These are phyloP conservation scores for Drosophila tripunctata DNA, from an alignment of 2,888 invertebrate species.

Conservation along the genomic window DNA sequence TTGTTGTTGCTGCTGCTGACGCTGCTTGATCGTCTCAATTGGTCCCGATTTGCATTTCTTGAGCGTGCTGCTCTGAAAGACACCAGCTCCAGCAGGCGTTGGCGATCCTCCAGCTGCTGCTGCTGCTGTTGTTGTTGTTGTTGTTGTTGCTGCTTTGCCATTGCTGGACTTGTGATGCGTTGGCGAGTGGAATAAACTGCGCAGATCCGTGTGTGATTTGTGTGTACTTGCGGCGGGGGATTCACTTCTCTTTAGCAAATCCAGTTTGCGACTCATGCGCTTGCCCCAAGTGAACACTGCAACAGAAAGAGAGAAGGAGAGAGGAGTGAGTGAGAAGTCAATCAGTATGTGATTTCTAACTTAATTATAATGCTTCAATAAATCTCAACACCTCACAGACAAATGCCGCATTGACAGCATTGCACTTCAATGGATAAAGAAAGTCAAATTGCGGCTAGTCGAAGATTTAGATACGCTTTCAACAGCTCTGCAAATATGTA, in stretches of 20 bases:
- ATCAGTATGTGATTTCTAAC: conserved; percentile 65
- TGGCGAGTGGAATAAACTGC: conserved; percentile 84
- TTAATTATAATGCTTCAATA: conserved; percentile 75
- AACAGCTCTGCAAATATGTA: background rate
- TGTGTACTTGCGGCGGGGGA: conserved; percentile 70
- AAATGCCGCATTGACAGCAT: conserved; percentile 40
- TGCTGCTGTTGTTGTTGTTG: no score
- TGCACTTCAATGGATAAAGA: background rate
- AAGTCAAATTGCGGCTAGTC: background rate
- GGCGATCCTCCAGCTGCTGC: conserved; percentile 17
- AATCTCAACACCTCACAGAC: conserved; percentile 71
- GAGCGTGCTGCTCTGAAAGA: conserved; percentile 80
- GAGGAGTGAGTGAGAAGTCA: conserved; percentile 5
- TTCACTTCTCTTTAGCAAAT: conserved; percentile 89
- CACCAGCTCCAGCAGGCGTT: conserved; percentile 22
- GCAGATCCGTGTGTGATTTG: conserved; percentile 85
- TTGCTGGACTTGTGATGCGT: conserved; percentile 70
- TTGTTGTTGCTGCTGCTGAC: conserved; percentile 60
- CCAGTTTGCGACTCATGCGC: conserved; percentile 91
- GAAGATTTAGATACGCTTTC: background rate
- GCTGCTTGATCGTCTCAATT: conserved; percentile 85
- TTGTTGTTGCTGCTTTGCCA: conserved; percentile 16
- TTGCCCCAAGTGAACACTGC: conserved; percentile 91
- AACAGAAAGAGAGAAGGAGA: conserved; percentile 47
- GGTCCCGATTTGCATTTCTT: conserved; percentile 86